Evolutionary conservation across 2,888 invertebrate genomes (phyloP).

Genomic region (Ophioninae sp.): DNA sequence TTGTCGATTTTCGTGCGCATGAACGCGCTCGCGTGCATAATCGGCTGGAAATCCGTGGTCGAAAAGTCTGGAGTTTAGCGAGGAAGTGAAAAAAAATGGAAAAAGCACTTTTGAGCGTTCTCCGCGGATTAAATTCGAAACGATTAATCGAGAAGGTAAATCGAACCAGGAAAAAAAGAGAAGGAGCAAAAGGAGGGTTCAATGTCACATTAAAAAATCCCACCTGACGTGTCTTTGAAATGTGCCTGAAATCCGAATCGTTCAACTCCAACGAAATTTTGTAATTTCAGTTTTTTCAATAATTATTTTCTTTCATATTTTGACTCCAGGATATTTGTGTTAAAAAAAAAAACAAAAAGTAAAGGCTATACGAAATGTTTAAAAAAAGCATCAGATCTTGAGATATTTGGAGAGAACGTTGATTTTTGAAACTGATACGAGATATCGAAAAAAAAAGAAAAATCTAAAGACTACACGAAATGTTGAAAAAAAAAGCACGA

Average conservation of each 20-base stretch:
- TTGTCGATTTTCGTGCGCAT: constrained; percentile 15
- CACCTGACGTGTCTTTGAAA: background rate
- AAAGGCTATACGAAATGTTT: too few relatives aligned
- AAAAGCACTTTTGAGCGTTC: constrained; percentile 46
- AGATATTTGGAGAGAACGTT: too few relatives aligned
- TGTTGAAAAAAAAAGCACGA: too few relatives aligned
- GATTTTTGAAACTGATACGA: too few relatives aligned
- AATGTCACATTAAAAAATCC: background rate
- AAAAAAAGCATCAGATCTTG: too few relatives aligned
- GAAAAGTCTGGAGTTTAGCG: background rate
- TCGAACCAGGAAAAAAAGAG: background rate
- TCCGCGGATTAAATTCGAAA: constrained; percentile 19
- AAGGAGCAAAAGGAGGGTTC: background rate
- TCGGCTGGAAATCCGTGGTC: constrained; percentile 1
- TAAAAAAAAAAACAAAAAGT: too few relatives aligned
- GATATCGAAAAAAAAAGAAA: too few relatives aligned
- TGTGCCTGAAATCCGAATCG: background rate
- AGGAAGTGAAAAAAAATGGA: constrained; percentile 13
- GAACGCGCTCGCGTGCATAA: constrained; percentile 17
- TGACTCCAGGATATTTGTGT: too few relatives aligned
- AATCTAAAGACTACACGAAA: too few relatives aligned
- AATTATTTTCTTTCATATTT: too few relatives aligned
- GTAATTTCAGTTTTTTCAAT: too few relatives aligned
- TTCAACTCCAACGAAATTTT: background rate
- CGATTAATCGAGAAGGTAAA: constrained; percentile 4